Conservation (phyloP, 1,140 invertebrate species). For the Calliphora vicina region DNA sequence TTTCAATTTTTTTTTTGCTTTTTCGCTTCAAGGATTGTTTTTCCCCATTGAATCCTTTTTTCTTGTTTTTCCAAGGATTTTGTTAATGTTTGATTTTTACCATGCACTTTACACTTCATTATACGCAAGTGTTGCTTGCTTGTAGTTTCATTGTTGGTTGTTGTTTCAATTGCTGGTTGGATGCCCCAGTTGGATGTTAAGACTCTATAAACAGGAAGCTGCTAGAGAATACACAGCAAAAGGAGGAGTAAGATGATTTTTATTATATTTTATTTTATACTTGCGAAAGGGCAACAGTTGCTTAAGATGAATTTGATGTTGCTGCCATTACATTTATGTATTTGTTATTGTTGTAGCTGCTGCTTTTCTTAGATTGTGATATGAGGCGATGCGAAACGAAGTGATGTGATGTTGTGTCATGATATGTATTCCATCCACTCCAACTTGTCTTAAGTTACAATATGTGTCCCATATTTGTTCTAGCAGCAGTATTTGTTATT, state of each 20-base stretch:
- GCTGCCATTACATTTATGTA: not conserved
- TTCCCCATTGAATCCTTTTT: not conserved
- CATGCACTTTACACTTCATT: constrained; percentile 29
- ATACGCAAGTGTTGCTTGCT: constrained; percentile 19
- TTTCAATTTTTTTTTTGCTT: not conserved
- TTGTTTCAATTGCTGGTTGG: not conserved
- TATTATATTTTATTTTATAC: too few relatives aligned
- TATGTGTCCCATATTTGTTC: not conserved
- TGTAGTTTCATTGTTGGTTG: not conserved
- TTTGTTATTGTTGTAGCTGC: not conserved
- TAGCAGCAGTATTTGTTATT: not conserved
- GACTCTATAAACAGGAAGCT: too few relatives aligned
- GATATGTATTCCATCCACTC: too few relatives aligned
- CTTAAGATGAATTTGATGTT: constrained; percentile 14
- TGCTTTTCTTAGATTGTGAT: not conserved
- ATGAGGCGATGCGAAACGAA: too few relatives aligned
- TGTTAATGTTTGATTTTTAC: constrained; percentile 22
- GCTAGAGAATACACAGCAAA: too few relatives aligned
- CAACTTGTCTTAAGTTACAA: not conserved
- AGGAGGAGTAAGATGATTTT: too few relatives aligned
- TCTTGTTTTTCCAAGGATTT: not conserved
- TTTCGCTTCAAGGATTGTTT: not conserved
- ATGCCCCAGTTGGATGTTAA: too few relatives aligned
- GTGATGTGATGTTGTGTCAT: too few relatives aligned
- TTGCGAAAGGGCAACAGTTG: constrained; percentile 1